Base-by-base conservation (phyloP, 2,888 invertebrate genomes). In the Phasia obesa region DNA sequence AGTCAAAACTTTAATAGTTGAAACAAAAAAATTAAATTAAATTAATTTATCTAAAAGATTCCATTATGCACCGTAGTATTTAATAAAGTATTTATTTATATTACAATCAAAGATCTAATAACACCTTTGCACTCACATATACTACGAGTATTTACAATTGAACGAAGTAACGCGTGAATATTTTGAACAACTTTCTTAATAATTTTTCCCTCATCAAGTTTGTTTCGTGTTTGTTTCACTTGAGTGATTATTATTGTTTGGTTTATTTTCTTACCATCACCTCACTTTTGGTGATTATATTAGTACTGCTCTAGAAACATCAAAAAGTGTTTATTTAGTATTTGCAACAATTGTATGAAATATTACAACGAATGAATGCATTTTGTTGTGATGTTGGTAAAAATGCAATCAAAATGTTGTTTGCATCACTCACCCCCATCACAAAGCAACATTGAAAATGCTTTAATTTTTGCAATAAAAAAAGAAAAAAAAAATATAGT, bases 281-380 rank as follows among this genome's bases (percentile, higher is more conserved):
- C 25, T 27, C 31, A 44, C 27, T 23, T 60, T 44, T 60, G 53
- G 47, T 69, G 79, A 60, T 80, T 80, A 60, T 74, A 80, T 70
- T 76, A 81, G 71, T 81, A 65, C 51, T 76, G 81, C 76, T 81
- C 71, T 67, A 76, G 49, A 76, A 73, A 81, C 60, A 67, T 55
- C 53, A 74, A 74, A 55, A 23, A 27, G 44, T 71, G 27, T 64
- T 55, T 44, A 35, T 38, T 42, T 7, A 47, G 7, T 47, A 42
- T 62, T 44, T 35, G 19, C 47, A 53, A 55, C 65, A 81, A 65
- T 47, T 47, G 47, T 35, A 31, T 31, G 49, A 49, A 51, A 23
- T 70, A 21, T 42, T 44, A 51, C 35, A 78, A 59, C 17, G 25
- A 51, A 51, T 44, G 25, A 42, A 59, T 65, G 27, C 59, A 73